phyloP scores from a whole-genome alignment of 92 coral and sea anemone genomes.

The Phymanthus crucifer region DNA sequence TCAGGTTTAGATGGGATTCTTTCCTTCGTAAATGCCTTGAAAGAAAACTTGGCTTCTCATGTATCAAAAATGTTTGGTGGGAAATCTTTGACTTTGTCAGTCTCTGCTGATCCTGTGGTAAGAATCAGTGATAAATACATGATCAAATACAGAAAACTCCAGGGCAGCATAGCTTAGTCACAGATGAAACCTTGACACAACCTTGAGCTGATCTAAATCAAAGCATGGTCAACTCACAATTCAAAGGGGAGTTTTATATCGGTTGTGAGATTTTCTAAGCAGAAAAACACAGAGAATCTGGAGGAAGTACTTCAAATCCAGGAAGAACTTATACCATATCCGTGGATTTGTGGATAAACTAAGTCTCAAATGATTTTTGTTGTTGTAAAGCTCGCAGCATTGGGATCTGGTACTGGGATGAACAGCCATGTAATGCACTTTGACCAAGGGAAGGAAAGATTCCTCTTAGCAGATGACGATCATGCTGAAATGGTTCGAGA shows the following conservation, averaged over 20 bases:
- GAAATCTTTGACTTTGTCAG: conserved; percentile 66
- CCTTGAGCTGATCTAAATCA: too few species aligned
- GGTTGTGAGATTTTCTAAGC: too few species aligned
- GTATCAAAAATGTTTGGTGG: conserved; percentile 67
- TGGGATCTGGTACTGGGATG: conserved; percentile 62
- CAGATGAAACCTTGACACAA: too few species aligned
- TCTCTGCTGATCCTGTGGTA: conserved; percentile 73
- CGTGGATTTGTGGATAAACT: neutral
- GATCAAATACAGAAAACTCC: too few species aligned
- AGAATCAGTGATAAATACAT: too few species aligned
- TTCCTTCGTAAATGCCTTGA: conserved; percentile 50
- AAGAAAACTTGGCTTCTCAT: conserved; percentile 66
- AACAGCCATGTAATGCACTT: conserved; percentile 81
- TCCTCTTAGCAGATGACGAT: conserved; percentile 26
- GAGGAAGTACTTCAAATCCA: too few species aligned
- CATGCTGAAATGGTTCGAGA: conserved; percentile 26
- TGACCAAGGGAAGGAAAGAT: conserved; percentile 56
- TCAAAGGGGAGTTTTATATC: too few species aligned
- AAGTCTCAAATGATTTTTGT: neutral
- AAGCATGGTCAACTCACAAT: too few species aligned
- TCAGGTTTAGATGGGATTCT: conserved; percentile 61
- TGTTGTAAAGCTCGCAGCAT: conserved; percentile 68
- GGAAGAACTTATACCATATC: too few species aligned
- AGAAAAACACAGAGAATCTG: neutral
- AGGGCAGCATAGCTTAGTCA: neutral